Evolutionary conservation across 2,113 vertebrate species (phyloP), one percentile per base, ranked within the genome.

Genomic region (Odocoileus virginianus): DNA sequence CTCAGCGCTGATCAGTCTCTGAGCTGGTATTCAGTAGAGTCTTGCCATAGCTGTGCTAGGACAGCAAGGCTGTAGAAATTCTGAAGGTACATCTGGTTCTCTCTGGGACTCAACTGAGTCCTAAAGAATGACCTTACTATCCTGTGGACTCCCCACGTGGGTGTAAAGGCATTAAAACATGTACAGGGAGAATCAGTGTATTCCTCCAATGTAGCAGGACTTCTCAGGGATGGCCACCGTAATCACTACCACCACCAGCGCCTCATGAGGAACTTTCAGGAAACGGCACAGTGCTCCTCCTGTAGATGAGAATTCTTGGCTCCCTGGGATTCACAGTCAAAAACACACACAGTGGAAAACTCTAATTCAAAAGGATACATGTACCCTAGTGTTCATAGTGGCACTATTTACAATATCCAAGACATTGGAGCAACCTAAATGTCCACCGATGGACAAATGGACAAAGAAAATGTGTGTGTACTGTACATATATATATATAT

Each of bases 41-140:
- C 19, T 58, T 0, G 2, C 55, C 14, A 0, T 4, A 52, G n/a
- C 60, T 12, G 0, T 4, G 21, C 74, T 94, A 43, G 30, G 67
- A 81, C 50, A 54, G n/a, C 88, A 30, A 55, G 76, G 54, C 36
- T 83, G 3, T 15, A 50, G 60, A 91, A 85, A 88, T n/a, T 33
- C 67, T 33, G 30, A 33, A 17, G 13, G 28, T 88, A 3, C 2
- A 58, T 17, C 71, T 93, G 55, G 23, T 87, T 58, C 78, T 94
- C 52, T 67, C 25, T 47, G 55, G 40, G 54, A 36, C n/a, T 87
- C 91, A 43, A 0, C 23, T 15, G 13, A 89, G 36, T 94, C 30
- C 52, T 90, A 54, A 87, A 16, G 52, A 30, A 74, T 82, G 43
- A 88, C 28, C 43, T 40, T 78, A 57, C 5, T 55, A 50, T 67